Evolutionary conservation across 2,113 vertebrate genomes (phyloP).

Genomic region (Corythaeola cristata): DNA sequence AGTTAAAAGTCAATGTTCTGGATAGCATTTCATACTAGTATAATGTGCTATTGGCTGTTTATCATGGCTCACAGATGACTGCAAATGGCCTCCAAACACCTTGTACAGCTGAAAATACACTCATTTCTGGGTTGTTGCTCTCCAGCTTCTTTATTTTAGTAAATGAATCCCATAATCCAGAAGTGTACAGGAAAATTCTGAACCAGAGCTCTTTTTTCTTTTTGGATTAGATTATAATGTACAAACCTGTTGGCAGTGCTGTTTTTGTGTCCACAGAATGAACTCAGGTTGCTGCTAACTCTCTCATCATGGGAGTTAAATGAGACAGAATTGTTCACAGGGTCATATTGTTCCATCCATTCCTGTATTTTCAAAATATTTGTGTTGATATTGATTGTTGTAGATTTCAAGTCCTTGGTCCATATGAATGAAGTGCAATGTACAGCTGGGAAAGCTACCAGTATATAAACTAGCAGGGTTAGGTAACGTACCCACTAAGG

Average conservation of each 20-base stretch:
- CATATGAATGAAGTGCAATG: not conserved
- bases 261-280: not conserved
- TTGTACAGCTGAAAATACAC: not conserved
- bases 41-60: not conserved
- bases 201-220: not conserved
- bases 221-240: not conserved
- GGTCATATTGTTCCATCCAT: not conserved
- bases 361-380: not conserved
- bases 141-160: not conserved
- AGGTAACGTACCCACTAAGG: not conserved
- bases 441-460: not conserved
- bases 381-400: not conserved
- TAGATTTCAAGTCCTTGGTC: not conserved
- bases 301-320: not conserved
- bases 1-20: slow-evolving; percentile 19
- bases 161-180: not conserved
- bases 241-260: not conserved
- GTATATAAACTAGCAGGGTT: not conserved
- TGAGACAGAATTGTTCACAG: not conserved
- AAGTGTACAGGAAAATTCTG: not conserved
- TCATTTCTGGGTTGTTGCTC: not conserved
- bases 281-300: not conserved
- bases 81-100: not conserved
- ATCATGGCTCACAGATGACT: not conserved
- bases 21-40: not conserved